Evolutionary conservation across 2,113 vertebrate species (phyloP).

Genomic region (Neogobius melanostomus): DNA sequence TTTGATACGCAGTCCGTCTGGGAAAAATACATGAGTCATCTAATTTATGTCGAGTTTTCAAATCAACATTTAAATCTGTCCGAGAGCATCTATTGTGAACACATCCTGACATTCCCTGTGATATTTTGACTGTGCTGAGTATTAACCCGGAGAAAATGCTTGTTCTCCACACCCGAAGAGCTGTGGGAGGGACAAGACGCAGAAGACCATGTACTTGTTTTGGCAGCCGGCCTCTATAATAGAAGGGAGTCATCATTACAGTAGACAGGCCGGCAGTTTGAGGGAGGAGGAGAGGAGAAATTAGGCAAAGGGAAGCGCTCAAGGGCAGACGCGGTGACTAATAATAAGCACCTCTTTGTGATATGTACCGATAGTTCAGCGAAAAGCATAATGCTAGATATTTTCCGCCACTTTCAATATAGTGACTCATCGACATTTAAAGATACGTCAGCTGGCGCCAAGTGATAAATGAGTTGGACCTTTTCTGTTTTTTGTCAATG

Average conservation of each 20-base stretch:
- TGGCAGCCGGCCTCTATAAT: slow-evolving; percentile 43
- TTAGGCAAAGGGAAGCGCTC: slow-evolving; percentile 28
- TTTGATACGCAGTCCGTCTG: too few relatives aligned
- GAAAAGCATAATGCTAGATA: slow-evolving; percentile 11
- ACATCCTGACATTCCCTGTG: slow-evolving; percentile 10
- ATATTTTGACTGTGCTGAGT: slow-evolving; percentile 22
- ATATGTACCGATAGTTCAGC: slow-evolving; percentile 16
- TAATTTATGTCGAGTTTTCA: too few relatives aligned
- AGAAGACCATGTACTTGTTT: slow-evolving; percentile 46
- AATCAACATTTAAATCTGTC: too few relatives aligned
- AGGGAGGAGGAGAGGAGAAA: slow-evolving; percentile 35
- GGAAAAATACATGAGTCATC: too few relatives aligned
- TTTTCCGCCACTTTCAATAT: slow-evolving; percentile 13
- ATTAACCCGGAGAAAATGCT: slow-evolving; percentile 20
- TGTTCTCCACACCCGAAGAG: slow-evolving; percentile 24
- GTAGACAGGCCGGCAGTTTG: slow-evolving; percentile 37
- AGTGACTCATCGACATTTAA: slow-evolving; percentile 10
- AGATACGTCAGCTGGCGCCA: slow-evolving; percentile 21
- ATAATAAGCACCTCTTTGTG: slow-evolving; percentile 33
- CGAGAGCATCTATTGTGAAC: slow-evolving; percentile 10
- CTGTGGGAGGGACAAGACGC: slow-evolving; percentile 41
- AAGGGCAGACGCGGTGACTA: slow-evolving; percentile 35
- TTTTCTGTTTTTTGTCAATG: slow-evolving; percentile 47
- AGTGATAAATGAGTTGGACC: slow-evolving; percentile 46
- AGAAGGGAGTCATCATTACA: slow-evolving; percentile 44